Evolutionary conservation across 37 sponge, comb jelly and placozoan species (phyloP).

Genomic region (Aplysina aerophoba): DNA sequence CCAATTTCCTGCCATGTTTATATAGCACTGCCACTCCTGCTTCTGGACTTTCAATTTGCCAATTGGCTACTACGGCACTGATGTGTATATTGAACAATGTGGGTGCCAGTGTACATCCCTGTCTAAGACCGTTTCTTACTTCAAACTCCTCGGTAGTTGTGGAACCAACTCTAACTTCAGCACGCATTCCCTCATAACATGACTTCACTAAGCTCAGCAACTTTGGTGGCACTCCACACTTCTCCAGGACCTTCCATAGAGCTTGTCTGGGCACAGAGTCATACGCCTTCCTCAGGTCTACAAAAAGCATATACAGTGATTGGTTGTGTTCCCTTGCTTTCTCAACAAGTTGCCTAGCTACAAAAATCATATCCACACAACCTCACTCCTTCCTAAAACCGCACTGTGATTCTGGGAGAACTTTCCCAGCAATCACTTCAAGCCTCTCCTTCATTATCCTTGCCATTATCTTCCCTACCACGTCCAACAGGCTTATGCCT

Average conservation of each 20-base stretch:
- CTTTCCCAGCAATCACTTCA: conserved; percentile 12
- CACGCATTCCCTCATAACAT: neutral
- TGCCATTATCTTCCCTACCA: conserved; percentile 5
- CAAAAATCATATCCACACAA: conserved; percentile 35
- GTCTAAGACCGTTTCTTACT: conserved; percentile 46
- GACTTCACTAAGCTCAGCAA: conserved; percentile 21
- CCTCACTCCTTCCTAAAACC: conserved; percentile 9
- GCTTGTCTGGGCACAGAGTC: conserved; percentile 28
- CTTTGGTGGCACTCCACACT: conserved; percentile 18
- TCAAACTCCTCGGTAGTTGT: conserved; percentile 7
- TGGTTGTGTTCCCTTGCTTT: conserved; percentile 21
- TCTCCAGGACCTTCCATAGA: conserved; percentile 10
- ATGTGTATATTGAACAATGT: conserved; percentile 46
- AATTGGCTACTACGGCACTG: conserved; percentile 38
- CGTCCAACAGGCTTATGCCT: conserved; percentile 27
- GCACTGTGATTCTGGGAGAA: conserved; percentile 32
- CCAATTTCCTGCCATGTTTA: conserved; percentile 45
- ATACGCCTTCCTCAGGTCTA: conserved; percentile 35
- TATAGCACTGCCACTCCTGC: conserved; percentile 42
- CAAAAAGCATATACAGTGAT: neutral
- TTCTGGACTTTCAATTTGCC: conserved; percentile 12
- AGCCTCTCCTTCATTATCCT: neutral
- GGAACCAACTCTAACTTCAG: conserved; percentile 36
- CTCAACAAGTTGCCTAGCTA: conserved; percentile 20
- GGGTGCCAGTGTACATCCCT: conserved; percentile 42